These are phyloP conservation scores for Lymantria dispar DNA, from an alignment of 2,888 invertebrate species.

Conservation along the genomic window DNA sequence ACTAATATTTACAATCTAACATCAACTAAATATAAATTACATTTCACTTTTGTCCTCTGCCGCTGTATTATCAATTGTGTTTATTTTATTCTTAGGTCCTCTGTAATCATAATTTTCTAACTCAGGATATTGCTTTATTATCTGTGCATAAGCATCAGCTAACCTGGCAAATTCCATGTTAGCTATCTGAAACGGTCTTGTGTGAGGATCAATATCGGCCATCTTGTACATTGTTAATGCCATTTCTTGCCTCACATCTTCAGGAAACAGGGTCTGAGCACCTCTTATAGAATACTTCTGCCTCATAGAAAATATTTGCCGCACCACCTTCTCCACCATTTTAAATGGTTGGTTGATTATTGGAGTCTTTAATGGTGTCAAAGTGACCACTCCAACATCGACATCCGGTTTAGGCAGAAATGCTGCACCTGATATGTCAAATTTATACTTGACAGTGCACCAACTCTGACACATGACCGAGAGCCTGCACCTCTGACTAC, in stretches of 20 bases:
- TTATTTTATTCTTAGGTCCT: conserved; percentile 65
- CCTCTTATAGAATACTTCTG: conserved; percentile 91
- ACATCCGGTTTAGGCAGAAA: conserved; percentile 98
- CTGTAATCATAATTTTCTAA: conserved; percentile 87
- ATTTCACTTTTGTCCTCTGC: conserved; percentile 41
- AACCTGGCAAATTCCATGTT: conserved; percentile 90
- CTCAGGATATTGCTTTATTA: conserved; percentile 86
- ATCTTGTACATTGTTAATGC: conserved; percentile 85
- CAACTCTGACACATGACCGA: conserved; percentile 98
- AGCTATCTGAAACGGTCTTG: conserved; percentile 87
- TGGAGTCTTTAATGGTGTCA: conserved; percentile 91
- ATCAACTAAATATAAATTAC: conserved; percentile 24
- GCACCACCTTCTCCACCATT: conserved; percentile 93
- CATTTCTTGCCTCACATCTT: conserved; percentile 84
- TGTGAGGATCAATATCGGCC: conserved; percentile 87
- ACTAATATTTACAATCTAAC: conserved; percentile 31
- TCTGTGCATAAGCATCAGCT: conserved; percentile 88
- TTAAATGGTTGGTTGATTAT: conserved; percentile 90
- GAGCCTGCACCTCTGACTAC: conserved; percentile 90
- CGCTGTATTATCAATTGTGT: conserved; percentile 1
- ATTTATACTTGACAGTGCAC: conserved; percentile 91
- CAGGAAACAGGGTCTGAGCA: conserved; percentile 89
- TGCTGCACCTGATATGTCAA: conserved; percentile 93
- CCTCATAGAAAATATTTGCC: conserved; percentile 93
- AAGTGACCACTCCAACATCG: conserved; percentile 96